phyloP scores from a whole-genome alignment of 1,140 invertebrate genomes.

The Stratiolaelaps scimitus region DNA sequence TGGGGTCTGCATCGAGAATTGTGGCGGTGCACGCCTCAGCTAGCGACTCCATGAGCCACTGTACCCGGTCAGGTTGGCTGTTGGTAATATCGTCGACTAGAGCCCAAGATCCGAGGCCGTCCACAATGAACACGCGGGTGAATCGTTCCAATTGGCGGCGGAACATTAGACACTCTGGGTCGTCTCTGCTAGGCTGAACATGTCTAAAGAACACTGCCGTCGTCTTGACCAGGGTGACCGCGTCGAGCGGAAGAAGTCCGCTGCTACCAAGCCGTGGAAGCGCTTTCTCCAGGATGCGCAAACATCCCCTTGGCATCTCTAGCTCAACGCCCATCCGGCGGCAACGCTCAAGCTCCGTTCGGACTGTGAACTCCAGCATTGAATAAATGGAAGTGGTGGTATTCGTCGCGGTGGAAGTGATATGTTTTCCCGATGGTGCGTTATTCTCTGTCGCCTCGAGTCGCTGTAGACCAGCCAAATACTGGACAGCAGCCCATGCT shows the following conservation, averaged over 20 bases:
- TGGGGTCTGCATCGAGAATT: too few species aligned
- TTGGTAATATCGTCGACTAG: background rate
- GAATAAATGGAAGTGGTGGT: too few species aligned
- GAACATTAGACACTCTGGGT: background rate
- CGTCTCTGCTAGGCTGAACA: background rate
- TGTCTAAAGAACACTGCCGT: background rate
- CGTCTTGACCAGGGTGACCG: background rate
- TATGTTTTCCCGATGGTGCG: too few species aligned
- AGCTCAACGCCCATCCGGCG: background rate
- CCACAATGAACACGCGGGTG: background rate
- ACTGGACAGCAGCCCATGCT: slow-evolving; percentile 13
- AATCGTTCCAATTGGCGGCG: background rate
- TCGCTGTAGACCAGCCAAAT: background rate
- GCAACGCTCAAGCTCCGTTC: background rate
- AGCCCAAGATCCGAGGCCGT: background rate
- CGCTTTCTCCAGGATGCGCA: background rate
- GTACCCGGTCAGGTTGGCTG: background rate
- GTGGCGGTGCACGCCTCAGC: too few species aligned
- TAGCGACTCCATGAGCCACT: too few species aligned
- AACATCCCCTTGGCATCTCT: background rate
- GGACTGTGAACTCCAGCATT: background rate
- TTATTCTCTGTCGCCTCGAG: too few species aligned
- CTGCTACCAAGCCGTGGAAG: background rate
- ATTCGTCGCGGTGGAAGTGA: too few species aligned
- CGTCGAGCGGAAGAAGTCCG: background rate